Evolutionary conservation across 2,113 vertebrate species (phyloP), one percentile per base, ranked within the genome.

Genomic region (Leptobrachium ailaonicum): DNA sequence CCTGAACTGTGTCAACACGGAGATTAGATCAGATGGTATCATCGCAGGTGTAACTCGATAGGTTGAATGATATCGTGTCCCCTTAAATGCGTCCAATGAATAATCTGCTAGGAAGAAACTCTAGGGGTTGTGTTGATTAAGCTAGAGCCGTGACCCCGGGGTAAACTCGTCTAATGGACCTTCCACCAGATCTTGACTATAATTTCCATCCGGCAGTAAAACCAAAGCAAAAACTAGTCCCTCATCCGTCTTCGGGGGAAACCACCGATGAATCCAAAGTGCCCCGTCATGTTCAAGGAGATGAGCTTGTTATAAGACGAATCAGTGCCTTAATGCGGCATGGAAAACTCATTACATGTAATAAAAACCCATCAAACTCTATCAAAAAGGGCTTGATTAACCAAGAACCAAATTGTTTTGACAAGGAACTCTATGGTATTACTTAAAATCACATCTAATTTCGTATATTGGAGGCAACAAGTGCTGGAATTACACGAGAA

Each of bases 381-480:
- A 32, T 63, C 42, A 79, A 42, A 10, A 56, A 0, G 0, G 43
- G 2, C 53, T 60, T 67, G 73, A 85, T 56, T 75, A 8, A 84
- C 60, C 56, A 11, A 0, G 47, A 53, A 75, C 42, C 12, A 53
- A 84, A 81, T 32, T 60, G 63, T 83, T 86, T 11, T 2, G 64
- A 82, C 47, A 62, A 32, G 20, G 20, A 32, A 32, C 20, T 32
- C 20, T 32, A 32, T 32, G 20, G 20, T 32, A 32, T 32, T 32
- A 32, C 20, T 32, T 32, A 32, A 32, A 32, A 32, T 32, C 20
- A 32, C 20, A 32, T 32, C 20, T 32, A 32, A 32, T 32, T 32
- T 32, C 1, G 20, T 32, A 32, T 32, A 32, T 32, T 32, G 20
- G 20, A 32, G 20, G 20, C 20, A 32, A 32, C 20, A 32, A 32